Conservation (phyloP, 1,140 invertebrate genomes). For the Atta colombica region DNA sequence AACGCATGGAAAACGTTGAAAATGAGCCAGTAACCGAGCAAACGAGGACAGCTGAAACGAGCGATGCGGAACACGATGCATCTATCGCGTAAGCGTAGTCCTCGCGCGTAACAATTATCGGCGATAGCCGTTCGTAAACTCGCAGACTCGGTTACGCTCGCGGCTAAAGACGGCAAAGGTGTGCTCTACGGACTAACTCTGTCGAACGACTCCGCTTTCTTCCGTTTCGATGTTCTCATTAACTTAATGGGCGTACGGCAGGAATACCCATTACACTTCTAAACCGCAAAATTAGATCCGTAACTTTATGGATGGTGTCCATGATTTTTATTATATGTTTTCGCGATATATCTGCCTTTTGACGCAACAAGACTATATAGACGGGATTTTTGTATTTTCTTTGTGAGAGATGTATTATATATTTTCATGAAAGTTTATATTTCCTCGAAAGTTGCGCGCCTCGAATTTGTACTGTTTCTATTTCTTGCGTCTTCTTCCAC, state of each 20-base stretch:
- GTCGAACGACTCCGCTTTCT: conserved; percentile 45
- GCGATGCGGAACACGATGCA: conserved; percentile 73
- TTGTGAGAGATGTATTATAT: no score
- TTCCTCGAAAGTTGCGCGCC: background rate
- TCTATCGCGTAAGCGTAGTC: conserved; percentile 63
- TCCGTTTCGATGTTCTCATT: conserved; percentile 51
- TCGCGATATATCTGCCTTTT: background rate
- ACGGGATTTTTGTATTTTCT: background rate
- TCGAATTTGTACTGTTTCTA: background rate
- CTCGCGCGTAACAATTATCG: conserved; percentile 69
- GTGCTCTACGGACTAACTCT: conserved; percentile 29
- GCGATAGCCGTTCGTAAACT: conserved; percentile 35
- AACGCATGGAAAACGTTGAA: conserved; percentile 68
- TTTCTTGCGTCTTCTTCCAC: conserved; percentile 1
- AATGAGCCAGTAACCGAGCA: conserved; percentile 70
- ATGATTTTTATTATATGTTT: background rate
- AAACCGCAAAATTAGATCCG: conserved; percentile 42
- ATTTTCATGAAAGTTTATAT: conserved; percentile 1
- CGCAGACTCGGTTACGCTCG: conserved; percentile 13
- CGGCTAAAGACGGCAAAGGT: conserved; percentile 16
- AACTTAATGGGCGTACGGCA: conserved; percentile 23
- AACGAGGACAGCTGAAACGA: conserved; percentile 70
- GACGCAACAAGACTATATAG: background rate
- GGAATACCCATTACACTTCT: conserved; percentile 20
- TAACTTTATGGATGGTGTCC: conserved; percentile 23